Base-by-base conservation (phyloP, 2,113 vertebrate species). In the Sceloporus undulatus region DNA sequence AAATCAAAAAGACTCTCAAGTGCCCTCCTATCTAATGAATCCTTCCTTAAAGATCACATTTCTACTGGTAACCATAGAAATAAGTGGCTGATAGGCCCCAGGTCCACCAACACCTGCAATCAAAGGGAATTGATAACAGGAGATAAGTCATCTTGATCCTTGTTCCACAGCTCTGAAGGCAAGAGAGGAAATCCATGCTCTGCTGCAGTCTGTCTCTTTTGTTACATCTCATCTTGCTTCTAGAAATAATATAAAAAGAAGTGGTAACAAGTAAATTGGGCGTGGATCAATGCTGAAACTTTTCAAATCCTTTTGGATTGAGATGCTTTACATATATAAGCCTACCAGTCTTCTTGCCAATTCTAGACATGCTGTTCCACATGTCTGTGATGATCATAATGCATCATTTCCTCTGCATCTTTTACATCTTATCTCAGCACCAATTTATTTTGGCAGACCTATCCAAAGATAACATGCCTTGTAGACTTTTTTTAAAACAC, bases 31-130 rank as follows among this genome's bases (percentile, higher is more conserved):
- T 78, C 52, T 56, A 83, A 88, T 29, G 71, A 68, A 54, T 23
- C 21, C 9, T 88, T 83, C 52, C 54, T 59, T 27, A 42, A 80
- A 81, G 54, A 62, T 73, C 85, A 73, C 6, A 23, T 42, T 38
- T 87, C 54, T 70, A 18, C 5, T 56, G 62, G 62, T 77, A 88
- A 77, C 42, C 40, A 54, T 68, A 70, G 80, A 88, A 83, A 83
- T 83, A 84, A 77, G 34, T 70, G n/a, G 34, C 42, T 71, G 74
- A 27, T 52, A 70, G 16, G 81, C 78, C 73, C 1, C 25, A 23
- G 14, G 11, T 80, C n/a, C 9, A n/a, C 34, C 73, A 85, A 56
- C 21, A 38, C 70, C 86, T 82, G 27, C n/a, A 88, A 9, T 71
- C 38, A 91, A 3, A 91, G 48, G 25, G 80, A 86, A 71, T 2